Conservation (phyloP, 2,797 vertebrate genomes). For the Syndactyla subalaris region DNA sequence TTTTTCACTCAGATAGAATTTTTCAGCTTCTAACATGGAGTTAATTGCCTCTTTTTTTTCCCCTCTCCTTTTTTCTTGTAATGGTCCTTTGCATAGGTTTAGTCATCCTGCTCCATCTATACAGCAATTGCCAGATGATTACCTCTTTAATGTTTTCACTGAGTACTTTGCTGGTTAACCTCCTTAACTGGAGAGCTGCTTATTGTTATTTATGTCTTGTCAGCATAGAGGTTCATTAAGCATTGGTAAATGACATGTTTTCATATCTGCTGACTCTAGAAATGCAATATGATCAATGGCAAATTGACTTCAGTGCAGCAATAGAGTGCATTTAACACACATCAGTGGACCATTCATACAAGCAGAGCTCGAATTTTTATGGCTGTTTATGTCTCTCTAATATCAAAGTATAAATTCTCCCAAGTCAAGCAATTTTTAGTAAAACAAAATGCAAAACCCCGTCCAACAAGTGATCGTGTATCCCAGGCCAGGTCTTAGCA, state of each 20-base stretch:
- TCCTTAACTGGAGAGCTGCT: conserved; percentile 61
- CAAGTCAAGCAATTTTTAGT: neutral
- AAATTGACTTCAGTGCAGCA: conserved; percentile 30
- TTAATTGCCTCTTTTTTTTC: neutral
- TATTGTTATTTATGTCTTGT: conserved; percentile 60
- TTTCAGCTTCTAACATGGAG: conserved; percentile 20
- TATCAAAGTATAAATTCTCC: conserved; percentile 45
- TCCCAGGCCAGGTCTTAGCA: neutral
- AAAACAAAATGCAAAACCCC: neutral
- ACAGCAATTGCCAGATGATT: conserved; percentile 45
- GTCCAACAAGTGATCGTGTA: neutral
- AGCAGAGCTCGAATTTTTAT: conserved; percentile 48
- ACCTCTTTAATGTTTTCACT: conserved; percentile 30
- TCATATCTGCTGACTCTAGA: conserved; percentile 48
- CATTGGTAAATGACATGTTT: conserved; percentile 36
- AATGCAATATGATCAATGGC: conserved; percentile 40
- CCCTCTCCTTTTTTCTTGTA: neutral
- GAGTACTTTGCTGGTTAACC: conserved; percentile 51
- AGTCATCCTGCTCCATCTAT: conserved; percentile 23
- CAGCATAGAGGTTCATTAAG: conserved; percentile 54
- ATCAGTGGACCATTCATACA: conserved; percentile 58
- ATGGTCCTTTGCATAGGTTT: neutral
- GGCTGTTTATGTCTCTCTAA: conserved; percentile 53
- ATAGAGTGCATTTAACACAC: conserved; percentile 59
- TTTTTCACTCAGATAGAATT: neutral